A percentile compares a stretch with the other conserved stretches of the same genome.
phyloP scores from a whole-genome alignment of 2,113 vertebrate genomes.

The Theropithecus gelada region DNA sequence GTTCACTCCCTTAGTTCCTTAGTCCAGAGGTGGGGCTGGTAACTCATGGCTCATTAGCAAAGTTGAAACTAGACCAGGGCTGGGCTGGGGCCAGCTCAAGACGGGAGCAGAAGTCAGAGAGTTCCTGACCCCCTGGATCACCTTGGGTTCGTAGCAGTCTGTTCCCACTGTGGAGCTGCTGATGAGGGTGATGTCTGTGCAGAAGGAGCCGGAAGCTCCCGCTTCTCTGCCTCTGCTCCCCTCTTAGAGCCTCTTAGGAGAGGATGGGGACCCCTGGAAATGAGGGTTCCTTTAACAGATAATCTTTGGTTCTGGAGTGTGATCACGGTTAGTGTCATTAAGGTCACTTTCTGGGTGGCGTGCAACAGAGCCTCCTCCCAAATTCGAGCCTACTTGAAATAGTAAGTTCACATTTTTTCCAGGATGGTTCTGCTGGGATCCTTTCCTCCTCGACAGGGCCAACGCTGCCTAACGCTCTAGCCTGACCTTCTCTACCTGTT shows the following conservation, averaged over 20 bases:
- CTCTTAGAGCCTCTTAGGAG: neutral
- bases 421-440: neutral
- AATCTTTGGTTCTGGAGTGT: neutral
- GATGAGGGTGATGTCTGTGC: rapidly evolving
- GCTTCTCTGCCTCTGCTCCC: rapidly evolving
- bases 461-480: too few relatives aligned
- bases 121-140: neutral
- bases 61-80: rapidly evolving
- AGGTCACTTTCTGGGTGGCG: neutral
- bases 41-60: neutral
- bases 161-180: rapidly evolving
- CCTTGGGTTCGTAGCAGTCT: neutral
- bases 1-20: neutral
- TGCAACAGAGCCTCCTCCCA: neutral
- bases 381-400: rapidly evolving
- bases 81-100: rapidly evolving
- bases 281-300: neutral
- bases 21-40: neutral
- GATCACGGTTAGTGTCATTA: rapidly evolving
- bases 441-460: neutral
- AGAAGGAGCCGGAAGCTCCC: neutral
- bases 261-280: too few relatives aligned
- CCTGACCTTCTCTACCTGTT: neutral
- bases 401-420: neutral
- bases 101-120: rapidly evolving